phyloP scores from a whole-genome alignment of 1,140 invertebrate genomes.

The Belonocnema kinseyi region DNA sequence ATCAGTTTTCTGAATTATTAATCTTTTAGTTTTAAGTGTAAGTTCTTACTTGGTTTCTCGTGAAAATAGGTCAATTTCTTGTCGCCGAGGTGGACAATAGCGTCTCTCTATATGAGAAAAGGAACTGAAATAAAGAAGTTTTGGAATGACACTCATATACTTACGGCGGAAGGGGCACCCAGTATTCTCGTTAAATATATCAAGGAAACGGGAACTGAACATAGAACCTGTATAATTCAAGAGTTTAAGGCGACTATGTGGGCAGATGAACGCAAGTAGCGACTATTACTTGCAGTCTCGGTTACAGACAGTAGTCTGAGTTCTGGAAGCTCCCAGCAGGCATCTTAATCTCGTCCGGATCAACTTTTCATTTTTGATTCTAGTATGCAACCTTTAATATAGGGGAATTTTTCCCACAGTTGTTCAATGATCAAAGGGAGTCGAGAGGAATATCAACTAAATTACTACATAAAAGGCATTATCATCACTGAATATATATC shows the following conservation, averaged over 20 bases:
- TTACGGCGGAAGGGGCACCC: not conserved
- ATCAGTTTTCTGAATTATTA: too few species aligned
- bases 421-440: too few species aligned
- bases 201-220: slow-evolving; percentile 34
- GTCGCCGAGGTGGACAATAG: not conserved
- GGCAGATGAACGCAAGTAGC: slow-evolving; percentile 20
- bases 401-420: not conserved
- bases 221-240: slow-evolving; percentile 51
- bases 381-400: slow-evolving; percentile 5
- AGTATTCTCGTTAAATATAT: slow-evolving; percentile 23
- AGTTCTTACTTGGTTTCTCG: not conserved
- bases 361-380: slow-evolving; percentile 20
- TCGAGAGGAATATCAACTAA: too few species aligned
- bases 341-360: slow-evolving; percentile 3
- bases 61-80: slow-evolving; percentile 3
- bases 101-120: not conserved
- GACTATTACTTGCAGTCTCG: not conserved
- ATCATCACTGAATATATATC: too few species aligned
- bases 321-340: slow-evolving; percentile 25
- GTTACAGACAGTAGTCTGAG: slow-evolving; percentile 34
- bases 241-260: slow-evolving; percentile 47
- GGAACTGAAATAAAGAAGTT: slow-evolving; percentile 23
- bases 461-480: too few species aligned
- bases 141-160: slow-evolving; percentile 6
- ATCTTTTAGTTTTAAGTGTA: not conserved